Evolutionary conservation across 2,797 vertebrate species (phyloP).

Genomic region (Pseudochaenichthys georgianus): DNA sequence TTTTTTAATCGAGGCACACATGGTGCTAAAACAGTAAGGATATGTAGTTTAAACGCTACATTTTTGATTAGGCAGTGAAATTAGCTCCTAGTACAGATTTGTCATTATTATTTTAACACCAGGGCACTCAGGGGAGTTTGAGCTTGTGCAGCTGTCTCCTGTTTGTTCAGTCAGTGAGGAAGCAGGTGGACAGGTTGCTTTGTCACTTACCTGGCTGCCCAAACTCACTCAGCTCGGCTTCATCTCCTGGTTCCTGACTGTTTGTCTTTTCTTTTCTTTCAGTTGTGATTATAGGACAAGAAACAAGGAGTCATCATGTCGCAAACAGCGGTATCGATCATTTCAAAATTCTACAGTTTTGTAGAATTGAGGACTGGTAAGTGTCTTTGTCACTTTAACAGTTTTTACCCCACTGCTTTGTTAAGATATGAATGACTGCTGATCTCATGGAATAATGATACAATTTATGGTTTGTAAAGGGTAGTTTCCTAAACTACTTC

Average conservation of each 20-base stretch:
- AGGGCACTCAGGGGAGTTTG: conserved; percentile 46
- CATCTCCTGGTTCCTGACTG: not conserved
- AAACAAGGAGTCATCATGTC: conserved; percentile 74
- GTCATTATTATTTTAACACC: conserved; percentile 14
- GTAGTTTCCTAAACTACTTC: not conserved
- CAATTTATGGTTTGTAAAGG: not conserved
- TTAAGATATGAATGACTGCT: not conserved
- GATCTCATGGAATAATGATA: not conserved
- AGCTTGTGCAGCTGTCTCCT: conserved; percentile 76
- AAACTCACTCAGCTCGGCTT: conserved; percentile 4
- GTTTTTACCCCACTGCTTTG: not conserved
- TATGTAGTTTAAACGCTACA: not conserved
- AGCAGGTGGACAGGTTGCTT: conserved; percentile 55
- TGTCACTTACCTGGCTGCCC: conserved; percentile 44
- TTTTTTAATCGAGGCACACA: not conserved
- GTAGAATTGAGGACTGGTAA: conserved; percentile 88
- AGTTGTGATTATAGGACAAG: conserved; percentile 43
- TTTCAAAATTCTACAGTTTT: conserved; percentile 82
- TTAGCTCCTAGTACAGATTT: not conserved
- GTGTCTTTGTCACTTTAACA: conserved; percentile 36
- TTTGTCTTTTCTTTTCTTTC: not conserved
- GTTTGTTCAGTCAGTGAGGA: conserved; percentile 74
- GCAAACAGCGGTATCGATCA: conserved; percentile 64
- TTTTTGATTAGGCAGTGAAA: not conserved
- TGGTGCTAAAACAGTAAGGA: not conserved